These are phyloP conservation scores for Dicrurus megarhynchus DNA, from an alignment of 2,113 vertebrate species.

Conservation along the genomic window DNA sequence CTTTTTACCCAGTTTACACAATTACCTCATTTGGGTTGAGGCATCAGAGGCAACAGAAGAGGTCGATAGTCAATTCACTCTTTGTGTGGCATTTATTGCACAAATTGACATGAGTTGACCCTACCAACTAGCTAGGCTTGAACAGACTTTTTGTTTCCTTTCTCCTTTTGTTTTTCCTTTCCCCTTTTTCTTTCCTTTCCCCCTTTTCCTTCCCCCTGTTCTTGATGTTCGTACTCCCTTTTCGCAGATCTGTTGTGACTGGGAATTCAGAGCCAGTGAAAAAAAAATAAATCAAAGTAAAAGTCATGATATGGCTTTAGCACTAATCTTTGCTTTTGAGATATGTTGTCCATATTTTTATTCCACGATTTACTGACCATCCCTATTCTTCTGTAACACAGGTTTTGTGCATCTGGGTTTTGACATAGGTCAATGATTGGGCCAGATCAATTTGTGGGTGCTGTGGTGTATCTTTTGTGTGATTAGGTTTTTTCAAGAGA, in stretches of 20 bases:
- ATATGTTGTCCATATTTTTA: not conserved
- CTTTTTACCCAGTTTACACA: not conserved
- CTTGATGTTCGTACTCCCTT: not conserved
- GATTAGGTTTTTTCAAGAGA: not conserved
- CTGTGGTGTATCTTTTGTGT: not conserved
- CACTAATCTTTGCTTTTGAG: not conserved
- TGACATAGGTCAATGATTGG: not conserved
- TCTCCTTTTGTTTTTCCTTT: not conserved
- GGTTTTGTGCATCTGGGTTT: not conserved
- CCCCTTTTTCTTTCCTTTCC: not conserved
- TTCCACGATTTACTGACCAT: not conserved
- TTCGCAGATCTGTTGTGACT: not conserved
- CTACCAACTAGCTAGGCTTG: not conserved
- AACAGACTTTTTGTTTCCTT: not conserved
- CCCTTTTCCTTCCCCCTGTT: not conserved
- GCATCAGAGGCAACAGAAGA: not conserved
- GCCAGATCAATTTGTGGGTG: not conserved
- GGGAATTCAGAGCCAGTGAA: not conserved
- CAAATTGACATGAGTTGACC: not conserved
- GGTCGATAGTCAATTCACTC: not conserved
- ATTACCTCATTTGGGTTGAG: not conserved
- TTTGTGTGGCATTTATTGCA: not conserved
- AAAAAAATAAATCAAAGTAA: not conserved
- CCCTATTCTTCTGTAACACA: not conserved
- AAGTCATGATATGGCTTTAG: not conserved